Base-by-base conservation (phyloP, 1,140 invertebrate genomes). In the Aphis craccivora region DNA sequence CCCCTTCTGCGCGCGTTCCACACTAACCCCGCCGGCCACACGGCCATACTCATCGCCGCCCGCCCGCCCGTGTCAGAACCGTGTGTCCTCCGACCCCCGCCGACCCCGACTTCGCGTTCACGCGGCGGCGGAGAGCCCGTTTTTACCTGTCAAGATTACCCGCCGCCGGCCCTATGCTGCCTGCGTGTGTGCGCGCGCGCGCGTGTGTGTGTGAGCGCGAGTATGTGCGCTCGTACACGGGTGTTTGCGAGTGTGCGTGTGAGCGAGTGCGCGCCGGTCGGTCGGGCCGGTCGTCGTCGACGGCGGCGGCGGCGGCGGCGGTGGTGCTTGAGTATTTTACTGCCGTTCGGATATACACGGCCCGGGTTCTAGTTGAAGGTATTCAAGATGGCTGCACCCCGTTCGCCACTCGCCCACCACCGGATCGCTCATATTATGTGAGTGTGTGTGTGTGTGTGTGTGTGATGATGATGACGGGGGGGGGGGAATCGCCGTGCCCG, bases 361-460 rank as follows among this genome's bases (percentile, higher is more conserved):
- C 67, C 48, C 76, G 81, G 91, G n/a, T 84, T 84, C 81, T 25
- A 53, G 91, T 84, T n/a, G 91, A 92, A 92, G 91, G 91, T 92
- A 92, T 92, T 92, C 91, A 92, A 92, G 91, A 92, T 92, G 91
- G 91, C 91, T 84, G 91, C 91, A 92, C 91, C 91, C 91, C 91
- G 91, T 92, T 92, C 76, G 76, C 91, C 91, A 83, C 76, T 92
- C 91, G 91, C 91, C 91, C 91, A 92, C 91, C 91, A 84, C 90
- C 67, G 90, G 90, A 91, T 76, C 40, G 53, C 90, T 91, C 43
- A 83, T 48, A 48, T 83, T 35, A 37, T 83, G 3, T 30, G 30
- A 40, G 20, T 30, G 43, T 18, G n/a, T 48, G 9, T 35, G 30
- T 37, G 76, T 67, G 48, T 18, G 48, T 18, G 25, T 14, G 83